These are phyloP conservation scores for Saccostrea glomerata DNA, from an alignment of 1,140 invertebrate genomes.

Conservation along the genomic window DNA sequence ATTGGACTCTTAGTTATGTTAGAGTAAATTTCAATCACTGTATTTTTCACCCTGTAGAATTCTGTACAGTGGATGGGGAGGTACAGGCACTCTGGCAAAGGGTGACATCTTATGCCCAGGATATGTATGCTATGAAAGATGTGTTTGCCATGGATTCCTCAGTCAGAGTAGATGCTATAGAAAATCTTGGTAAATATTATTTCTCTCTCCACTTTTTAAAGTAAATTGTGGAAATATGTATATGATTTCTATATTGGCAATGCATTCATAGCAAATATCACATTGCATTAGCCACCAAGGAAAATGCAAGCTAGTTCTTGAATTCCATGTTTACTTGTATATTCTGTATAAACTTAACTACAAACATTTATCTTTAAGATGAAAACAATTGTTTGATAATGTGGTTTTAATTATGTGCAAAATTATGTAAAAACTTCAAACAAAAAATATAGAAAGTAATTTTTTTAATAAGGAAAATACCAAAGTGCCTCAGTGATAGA, in stretches of 20 bases:
- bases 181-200: conserved; percentile 67
- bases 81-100: conserved; percentile 64
- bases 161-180: conserved; percentile 73
- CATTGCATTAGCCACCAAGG: no score
- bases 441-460: neutral
- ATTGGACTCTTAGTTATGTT: no score
- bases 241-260: no score
- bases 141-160: conserved; percentile 74
- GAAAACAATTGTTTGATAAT: neutral
- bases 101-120: conserved; percentile 67
- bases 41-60: conserved; percentile 55
- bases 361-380: neutral
- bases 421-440: no score
- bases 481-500: conserved; percentile 68
- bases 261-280: no score
- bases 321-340: no score
- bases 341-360: neutral
- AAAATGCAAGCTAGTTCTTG: no score
- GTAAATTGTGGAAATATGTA: neutral
- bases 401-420: no score
- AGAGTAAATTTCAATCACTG: no score
- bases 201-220: neutral
- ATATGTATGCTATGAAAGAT: conserved; percentile 71
- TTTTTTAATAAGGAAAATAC: conserved; percentile 64
- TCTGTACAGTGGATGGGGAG: conserved; percentile 66